Percentiles rank a stretch among this genome's conserved stretches.
Conservation (phyloP, 2,797 vertebrate species). For the Yasuhikotakia modesta region DNA sequence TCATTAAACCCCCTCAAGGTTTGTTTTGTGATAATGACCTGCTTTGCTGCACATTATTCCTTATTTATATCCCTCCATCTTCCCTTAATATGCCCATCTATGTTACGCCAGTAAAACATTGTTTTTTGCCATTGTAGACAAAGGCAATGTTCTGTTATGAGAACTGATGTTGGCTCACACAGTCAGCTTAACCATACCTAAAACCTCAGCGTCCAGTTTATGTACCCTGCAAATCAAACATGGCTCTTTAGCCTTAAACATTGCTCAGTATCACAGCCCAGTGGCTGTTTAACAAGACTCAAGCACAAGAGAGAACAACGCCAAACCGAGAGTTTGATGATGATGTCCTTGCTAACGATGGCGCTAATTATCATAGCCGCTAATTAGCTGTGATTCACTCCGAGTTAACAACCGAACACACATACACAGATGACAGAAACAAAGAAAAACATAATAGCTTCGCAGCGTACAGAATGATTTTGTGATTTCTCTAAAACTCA, state of each 20-base stretch:
- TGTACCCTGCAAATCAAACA: not conserved
- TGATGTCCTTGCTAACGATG: conserved; percentile 70
- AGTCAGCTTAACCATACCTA: not conserved
- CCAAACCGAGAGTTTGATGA: conserved; percentile 60
- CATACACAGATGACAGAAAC: conserved; percentile 49
- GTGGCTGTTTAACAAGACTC: conserved; percentile 47
- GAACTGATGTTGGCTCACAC: not conserved
- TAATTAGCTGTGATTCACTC: conserved; percentile 78
- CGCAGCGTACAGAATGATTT: not conserved
- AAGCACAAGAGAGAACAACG: conserved; percentile 31
- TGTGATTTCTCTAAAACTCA: conserved; percentile 5
- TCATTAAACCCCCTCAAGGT: not conserved
- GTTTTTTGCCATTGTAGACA: conserved; percentile 3
- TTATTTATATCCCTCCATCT: not conserved
- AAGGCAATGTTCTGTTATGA: not conserved
- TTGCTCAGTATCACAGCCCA: conserved; percentile 52
- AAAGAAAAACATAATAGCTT: conserved; percentile 33
- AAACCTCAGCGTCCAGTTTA: no score
- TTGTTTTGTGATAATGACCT: not conserved
- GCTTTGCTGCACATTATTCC: not conserved
- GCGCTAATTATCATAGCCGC: conserved; percentile 73
- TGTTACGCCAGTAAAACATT: no score
- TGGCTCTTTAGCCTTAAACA: conserved; percentile 12
- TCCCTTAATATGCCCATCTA: not conserved
- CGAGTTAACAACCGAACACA: conserved; percentile 69